Evolutionary conservation across 2,113 vertebrate genomes (phyloP), one percentile per base, ranked within the genome.

Genomic region (Daphoenositta chrysoptera): DNA sequence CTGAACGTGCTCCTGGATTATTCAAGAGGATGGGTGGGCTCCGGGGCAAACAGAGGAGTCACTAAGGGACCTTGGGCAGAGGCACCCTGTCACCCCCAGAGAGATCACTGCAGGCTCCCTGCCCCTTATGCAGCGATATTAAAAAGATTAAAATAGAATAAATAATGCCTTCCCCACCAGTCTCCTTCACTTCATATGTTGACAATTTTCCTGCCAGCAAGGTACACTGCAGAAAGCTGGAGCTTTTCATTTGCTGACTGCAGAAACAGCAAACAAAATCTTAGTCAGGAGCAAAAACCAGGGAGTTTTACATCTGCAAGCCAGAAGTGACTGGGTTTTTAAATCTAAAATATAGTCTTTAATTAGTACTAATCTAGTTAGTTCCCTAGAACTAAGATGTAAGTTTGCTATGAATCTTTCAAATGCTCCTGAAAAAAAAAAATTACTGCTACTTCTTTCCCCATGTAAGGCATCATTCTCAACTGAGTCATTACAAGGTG

Each of bases 151-250:
- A 92, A 90, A 71, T 33, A 68, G 54, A 94, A 93, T 78, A 45
- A 76, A 58, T 81, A 91, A 94, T 87, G 51, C 48, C 45, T 66
- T 85, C 22, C 35, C 21, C 76, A 69, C 23, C 44, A 64, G 75
- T 57, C 58, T 78, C 68, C 57, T 94, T 71, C 65, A 31, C 60
- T 72, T 91, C 58, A 15, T 42, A 20, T 18, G 27, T 8, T 82
- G 75, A 85, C 61, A 86, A 5, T 75, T 96, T 92, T 89, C 65
- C 76, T 87, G 66, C 76, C 85, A 87, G 86, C 70, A 80, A 90
- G 56, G 51, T 40, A 56, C n/a, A 10, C 66, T 54, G 50, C 42
- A 83, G 79, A 85, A 89, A 86, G 64, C 40, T 50, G 64, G 35
- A 76, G 56, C n/a, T 89, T 91, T 64, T 65, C 44, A 12, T 78